Evolutionary conservation across 2,113 vertebrate genomes (phyloP), one percentile per base, ranked within the genome.

Genomic region (Dromas ardeola): DNA sequence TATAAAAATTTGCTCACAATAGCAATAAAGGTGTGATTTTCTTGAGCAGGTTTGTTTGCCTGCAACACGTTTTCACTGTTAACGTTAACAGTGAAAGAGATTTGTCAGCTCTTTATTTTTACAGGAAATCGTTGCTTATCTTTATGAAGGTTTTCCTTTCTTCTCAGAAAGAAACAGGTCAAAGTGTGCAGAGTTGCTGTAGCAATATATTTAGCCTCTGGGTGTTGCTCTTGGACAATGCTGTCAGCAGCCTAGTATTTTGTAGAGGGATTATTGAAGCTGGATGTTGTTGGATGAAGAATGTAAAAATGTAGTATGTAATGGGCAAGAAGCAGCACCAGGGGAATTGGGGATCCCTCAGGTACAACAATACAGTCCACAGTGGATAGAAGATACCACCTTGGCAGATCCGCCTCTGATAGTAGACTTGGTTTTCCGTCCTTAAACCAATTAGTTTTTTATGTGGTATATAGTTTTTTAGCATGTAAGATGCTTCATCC

Each of bases 141-240:
- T 81, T 79, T 22, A 6, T n/a, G 36, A 70, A 84, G 22, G 3
- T 38, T 79, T 79, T 72, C 8, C 8, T 63, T 55, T 52, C 52
- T 62, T 72, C 15, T 87, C 6, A 13, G 29, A 88, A 79, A 42
- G 67, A 47, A 61, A 4, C 9, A 9, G 43, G 19, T 70, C 26
- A 38, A 42, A 55, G 49, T 18, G 53, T 81, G 88, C 21, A 30
- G 52, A 25, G 67, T 65, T 95, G 73, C 56, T 98, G 97, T 86
- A 96, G 95, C 47, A 73, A 52, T 95, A 6, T 50, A 11, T 86
- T 84, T 88, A 87, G 82, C 98, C 98, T 98, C 96, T 93, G 98
- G 98, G 97, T 97, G 98, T 73, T 90, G 96, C 97, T 97, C 79
- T 96, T 95, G 93, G 90, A 92, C 92, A 95, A 79, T 0, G 0